Base-by-base conservation (phyloP, 2,797 vertebrate species). In the Coregonus sp. region DNA sequence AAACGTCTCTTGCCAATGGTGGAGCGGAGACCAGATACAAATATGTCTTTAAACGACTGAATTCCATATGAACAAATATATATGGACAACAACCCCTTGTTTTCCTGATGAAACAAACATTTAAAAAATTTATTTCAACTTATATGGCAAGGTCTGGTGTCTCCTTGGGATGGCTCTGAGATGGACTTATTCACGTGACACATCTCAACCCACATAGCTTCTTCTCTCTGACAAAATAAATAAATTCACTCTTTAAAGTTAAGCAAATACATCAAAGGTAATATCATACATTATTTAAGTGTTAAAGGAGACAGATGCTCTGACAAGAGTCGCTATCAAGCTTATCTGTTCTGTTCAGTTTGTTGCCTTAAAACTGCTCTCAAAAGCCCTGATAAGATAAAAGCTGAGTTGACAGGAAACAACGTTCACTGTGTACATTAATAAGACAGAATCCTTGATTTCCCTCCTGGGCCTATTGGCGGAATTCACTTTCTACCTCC, bases 251-350 rank as follows among this genome's bases (percentile, higher is more conserved):
- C 92, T 94, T 94, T 94, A 94, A 87, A 88, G 89, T 85, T 80
- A 12, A 47, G 40, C 40, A 47, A 47, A 47, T 47, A 47, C 9
- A 12, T 47, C 40, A 12, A 11, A 12, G 40, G 40, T 11, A 12
- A 47, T 47, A 47, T 12, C 9, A 9, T 12, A 47, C 40, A 47
- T 12, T 91, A 88, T 91, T 89, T 90, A 90, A 91, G 89, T 88
- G 89, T 91, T 94, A 89, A 93, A 91, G 86, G 86, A 92, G 92
- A 90, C 93, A 95, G 92, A 94, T 94, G 92, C 92, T 94, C 84
- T 90, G 91, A 91, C 86, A 87, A 81, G 87, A 92, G 84, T 86
- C 72, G 73, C 85, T 87, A 87, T 93, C 92, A 79, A 65, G 74
- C 70, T 47, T 47, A 47, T 86, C 89, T 80, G 83, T 86, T 86